Percentiles rank a stretch among this genome's conserved stretches.
Evolutionary conservation across 2,888 invertebrate genomes (phyloP).

Genomic region (Rhimphoctona megacephalus): DNA sequence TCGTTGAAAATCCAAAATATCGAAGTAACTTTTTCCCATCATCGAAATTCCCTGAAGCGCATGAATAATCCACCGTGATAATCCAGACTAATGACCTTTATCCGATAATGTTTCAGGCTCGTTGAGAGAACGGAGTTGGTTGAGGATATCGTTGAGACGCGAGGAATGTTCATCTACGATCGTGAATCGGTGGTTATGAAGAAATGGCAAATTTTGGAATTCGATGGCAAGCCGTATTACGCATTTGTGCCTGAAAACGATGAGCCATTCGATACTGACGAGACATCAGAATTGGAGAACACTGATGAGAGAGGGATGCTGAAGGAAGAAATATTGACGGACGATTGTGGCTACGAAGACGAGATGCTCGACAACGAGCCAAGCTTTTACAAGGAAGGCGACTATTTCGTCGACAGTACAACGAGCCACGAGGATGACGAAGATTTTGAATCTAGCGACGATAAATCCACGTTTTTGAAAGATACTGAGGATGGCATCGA

Average conservation of each 20-base stretch:
- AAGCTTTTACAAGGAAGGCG: constrained; percentile 69
- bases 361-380: constrained; percentile 62
- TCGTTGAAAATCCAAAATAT: neutral
- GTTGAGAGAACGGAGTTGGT: constrained; percentile 70
- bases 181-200: constrained; percentile 82
- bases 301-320: constrained; percentile 34
- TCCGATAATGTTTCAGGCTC: constrained; percentile 81
- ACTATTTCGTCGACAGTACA: constrained; percentile 67
- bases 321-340: constrained; percentile 59
- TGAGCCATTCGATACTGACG: constrained; percentile 75
- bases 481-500: constrained; percentile 67
- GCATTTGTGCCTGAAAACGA: constrained; percentile 83
- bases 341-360: constrained; percentile 68
- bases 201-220: constrained; percentile 84
- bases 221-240: constrained; percentile 83
- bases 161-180: constrained; percentile 82
- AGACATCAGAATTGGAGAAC: constrained; percentile 70
- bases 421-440: constrained; percentile 65
- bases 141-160: constrained; percentile 64
- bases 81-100: constrained; percentile 56
- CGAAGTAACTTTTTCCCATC: neutral
- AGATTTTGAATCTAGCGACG: constrained; percentile 54
- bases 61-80: neutral
- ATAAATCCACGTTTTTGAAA: constrained; percentile 70
- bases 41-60: neutral